These are phyloP conservation scores for Anarsia innoxiella DNA, from an alignment of 2,888 invertebrate genomes.

Conservation along the genomic window DNA sequence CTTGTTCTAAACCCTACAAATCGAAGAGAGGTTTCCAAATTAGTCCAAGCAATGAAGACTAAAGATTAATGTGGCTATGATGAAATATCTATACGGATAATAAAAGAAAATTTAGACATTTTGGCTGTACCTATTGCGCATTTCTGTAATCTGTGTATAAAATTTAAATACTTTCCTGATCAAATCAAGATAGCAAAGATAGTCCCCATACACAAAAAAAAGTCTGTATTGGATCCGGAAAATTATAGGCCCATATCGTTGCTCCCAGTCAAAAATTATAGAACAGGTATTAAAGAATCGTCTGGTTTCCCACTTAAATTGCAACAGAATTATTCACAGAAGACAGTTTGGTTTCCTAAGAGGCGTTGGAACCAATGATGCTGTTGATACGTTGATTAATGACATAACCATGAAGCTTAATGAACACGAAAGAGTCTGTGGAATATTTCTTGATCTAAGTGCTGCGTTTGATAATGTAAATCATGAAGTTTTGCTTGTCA, in stretches of 20 bases:
- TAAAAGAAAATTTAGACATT: conserved; percentile 4
- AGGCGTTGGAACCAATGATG: too few species aligned
- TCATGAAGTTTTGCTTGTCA: too few species aligned
- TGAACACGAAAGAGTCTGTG: too few species aligned
- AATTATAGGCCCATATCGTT: conserved; percentile 2
- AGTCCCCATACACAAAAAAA: conserved; percentile 5
- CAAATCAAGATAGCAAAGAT: conserved; percentile 7
- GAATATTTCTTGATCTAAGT: too few species aligned
- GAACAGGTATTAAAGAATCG: too few species aligned
- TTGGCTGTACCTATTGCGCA: background rate
- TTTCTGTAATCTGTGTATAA: conserved; percentile 1
- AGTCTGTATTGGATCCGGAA: background rate
- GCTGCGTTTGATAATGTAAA: too few species aligned
- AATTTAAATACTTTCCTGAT: background rate
- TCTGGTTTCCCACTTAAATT: too few species aligned
- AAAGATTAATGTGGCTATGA: conserved; percentile 5
- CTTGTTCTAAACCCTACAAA: background rate
- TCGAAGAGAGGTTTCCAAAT: background rate
- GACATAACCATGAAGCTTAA: too few species aligned
- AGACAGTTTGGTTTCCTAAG: too few species aligned
- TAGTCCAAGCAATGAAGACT: background rate
- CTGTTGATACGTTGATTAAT: too few species aligned
- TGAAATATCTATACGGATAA: background rate
- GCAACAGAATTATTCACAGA: too few species aligned
- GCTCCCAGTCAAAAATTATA: too few species aligned